These are phyloP conservation scores for Pachycephala philippinensis DNA, from an alignment of 2,113 vertebrate genomes.

Conservation along the genomic window DNA sequence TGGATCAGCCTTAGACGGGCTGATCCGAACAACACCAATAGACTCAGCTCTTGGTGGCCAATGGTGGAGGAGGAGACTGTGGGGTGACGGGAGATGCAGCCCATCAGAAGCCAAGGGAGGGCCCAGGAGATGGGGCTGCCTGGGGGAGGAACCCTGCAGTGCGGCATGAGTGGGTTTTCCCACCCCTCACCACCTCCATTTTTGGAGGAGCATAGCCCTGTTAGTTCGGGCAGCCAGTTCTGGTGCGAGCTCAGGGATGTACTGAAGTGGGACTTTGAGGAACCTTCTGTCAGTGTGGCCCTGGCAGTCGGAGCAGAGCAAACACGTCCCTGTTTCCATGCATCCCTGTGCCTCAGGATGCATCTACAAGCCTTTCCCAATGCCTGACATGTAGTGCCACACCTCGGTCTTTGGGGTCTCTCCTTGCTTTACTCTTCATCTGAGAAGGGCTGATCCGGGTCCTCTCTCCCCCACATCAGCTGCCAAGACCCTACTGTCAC, in stretches of 20 bases:
- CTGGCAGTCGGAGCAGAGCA: not conserved
- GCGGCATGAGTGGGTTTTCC: not conserved
- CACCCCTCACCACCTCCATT: not conserved
- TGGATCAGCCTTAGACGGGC: not conserved
- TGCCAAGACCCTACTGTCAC: rapidly evolving
- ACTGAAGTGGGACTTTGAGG: not conserved
- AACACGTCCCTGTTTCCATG: rapidly evolving
- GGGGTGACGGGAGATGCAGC: slow-evolving; percentile 44
- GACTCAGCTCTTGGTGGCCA: slow-evolving; percentile 39
- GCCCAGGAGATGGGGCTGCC: not conserved
- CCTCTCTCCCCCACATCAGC: not conserved
- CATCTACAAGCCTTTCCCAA: not conserved
- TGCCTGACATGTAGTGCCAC: rapidly evolving
- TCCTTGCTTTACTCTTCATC: not conserved
- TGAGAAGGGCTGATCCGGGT: not conserved
- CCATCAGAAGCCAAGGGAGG: slow-evolving; percentile 55
- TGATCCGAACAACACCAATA: not conserved
- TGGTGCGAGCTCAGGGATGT: not conserved
- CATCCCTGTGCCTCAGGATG: not conserved
- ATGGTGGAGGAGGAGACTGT: slow-evolving; percentile 8
- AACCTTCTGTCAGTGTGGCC: not conserved
- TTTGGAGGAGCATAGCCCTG: rapidly evolving
- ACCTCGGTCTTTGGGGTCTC: not conserved
- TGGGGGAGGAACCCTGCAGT: not conserved
- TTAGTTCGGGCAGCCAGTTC: not conserved